Base-by-base conservation (phyloP, 2,113 vertebrate species). In the Datnioides undecimradiatus region DNA sequence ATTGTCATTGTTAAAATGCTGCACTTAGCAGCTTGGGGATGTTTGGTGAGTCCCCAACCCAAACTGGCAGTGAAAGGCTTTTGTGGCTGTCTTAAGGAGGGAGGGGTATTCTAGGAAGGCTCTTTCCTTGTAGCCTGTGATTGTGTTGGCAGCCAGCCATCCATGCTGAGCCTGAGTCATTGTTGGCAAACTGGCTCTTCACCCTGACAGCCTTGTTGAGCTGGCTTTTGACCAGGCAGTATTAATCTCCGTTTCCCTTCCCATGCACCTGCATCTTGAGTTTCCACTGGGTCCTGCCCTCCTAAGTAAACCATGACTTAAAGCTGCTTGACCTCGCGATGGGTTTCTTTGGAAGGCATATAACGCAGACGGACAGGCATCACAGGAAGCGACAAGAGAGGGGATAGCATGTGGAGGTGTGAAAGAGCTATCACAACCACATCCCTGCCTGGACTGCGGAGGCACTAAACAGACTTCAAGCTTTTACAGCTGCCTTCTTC, bases 141-240 rank as follows among this genome's bases (percentile, higher is more conserved):
- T 84, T 86, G 68, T 85, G 59, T 63, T 88, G 84, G 86, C 84
- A 55, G 81, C 43, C 65, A 13, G 71, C 87, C 87, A 81, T 52
- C 70, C 27, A 74, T 58, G 25, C 76, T 82, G 73, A 80, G 86
- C 36, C 62, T 82, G 82, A 88, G 73, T 83, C 83, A 88, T 45
- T 80, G 84, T 73, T 88, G 88, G 76, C 69, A 84, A 79, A 77
- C 71, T 68, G 71, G 49, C 36, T 69, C 68, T 75, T 84, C 46
- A 84, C 48, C 85, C 85, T 72, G 74, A 90, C 82, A 83, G 49
- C 54, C 64, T 86, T 46, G 69, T 87, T 87, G 76, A 73, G 74
- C 67, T 88, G 82, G 79, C 82, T 58, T 78, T 54, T 64, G 64
- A 83, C 82, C 89, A 85, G 64, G 33, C n/a, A 31, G 14, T 40